phyloP scores from a whole-genome alignment of 2,888 invertebrate genomes.

The Drosophila neoperkinsi region DNA sequence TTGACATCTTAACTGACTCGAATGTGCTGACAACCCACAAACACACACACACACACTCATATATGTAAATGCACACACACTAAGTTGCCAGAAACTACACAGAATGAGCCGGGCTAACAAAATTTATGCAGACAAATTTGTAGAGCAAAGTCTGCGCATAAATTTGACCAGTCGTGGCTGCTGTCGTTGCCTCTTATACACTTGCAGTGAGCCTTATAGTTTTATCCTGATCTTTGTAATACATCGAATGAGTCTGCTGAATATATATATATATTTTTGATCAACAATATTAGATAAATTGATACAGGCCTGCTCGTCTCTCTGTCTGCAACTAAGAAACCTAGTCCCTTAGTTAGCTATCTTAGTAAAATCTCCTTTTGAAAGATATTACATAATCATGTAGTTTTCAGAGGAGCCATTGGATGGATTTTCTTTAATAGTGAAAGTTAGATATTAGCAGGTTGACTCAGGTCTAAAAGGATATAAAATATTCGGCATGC shows the following conservation, averaged over 20 bases:
- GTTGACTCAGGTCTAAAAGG: not conserved
- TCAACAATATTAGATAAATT: not conserved
- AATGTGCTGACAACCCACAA: slow-evolving; percentile 17
- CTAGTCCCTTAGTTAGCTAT: not conserved
- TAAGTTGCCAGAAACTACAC: slow-evolving; percentile 43
- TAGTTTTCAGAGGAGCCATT: not conserved
- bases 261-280: no score
- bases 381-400: not conserved
- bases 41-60: not conserved
- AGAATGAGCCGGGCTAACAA: slow-evolving; percentile 27
- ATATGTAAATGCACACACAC: not conserved
- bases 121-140: slow-evolving; percentile 73
- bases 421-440: not conserved
- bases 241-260: not conserved
- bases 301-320: not conserved
- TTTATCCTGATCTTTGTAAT: not conserved
- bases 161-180: slow-evolving; percentile 47
- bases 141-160: slow-evolving; percentile 45
- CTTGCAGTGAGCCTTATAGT: not conserved
- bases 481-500: not conserved
- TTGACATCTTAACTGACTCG: slow-evolving; percentile 36
- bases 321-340: not conserved
- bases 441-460: not conserved
- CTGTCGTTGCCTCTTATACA: slow-evolving; percentile 12
- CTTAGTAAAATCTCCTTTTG: not conserved